These are phyloP conservation scores for Prionailurus bengalensis DNA, from an alignment of 2,113 vertebrate genomes.

Conservation along the genomic window DNA sequence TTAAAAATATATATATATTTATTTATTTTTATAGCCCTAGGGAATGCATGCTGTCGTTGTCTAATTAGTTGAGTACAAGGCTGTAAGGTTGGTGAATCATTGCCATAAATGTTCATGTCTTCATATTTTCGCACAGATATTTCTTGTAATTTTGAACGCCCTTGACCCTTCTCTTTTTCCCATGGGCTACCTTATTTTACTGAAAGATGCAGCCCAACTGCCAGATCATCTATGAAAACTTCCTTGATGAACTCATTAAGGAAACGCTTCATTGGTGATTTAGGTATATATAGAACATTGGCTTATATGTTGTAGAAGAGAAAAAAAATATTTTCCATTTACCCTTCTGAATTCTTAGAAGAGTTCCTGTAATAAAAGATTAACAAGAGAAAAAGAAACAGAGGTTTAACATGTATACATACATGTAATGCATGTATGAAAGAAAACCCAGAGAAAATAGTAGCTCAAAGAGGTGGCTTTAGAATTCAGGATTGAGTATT, in stretches of 20 bases:
- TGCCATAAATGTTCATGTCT: neutral
- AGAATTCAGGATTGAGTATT: neutral
- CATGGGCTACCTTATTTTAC: neutral
- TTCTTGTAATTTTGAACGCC: neutral
- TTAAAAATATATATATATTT: neutral
- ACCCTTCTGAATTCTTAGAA: neutral
- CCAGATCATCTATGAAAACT: neutral
- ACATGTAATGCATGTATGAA: neutral
- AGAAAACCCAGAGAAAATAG: neutral
- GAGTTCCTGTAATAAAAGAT: neutral
- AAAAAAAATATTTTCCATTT: neutral
- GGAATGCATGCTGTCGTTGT: neutral
- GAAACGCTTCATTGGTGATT: neutral
- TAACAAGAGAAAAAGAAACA: neutral
- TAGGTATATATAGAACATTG: neutral
- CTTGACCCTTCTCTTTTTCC: neutral
- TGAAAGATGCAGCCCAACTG: neutral
- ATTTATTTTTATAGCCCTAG: neutral
- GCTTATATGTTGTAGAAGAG: neutral
- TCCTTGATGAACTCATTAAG: neutral
- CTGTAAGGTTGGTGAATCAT: neutral
- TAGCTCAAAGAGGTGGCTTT: neutral
- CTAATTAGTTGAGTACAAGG: neutral
- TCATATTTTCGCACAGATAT: neutral
- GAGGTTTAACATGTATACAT: neutral